Conservation (phyloP, 2,888 invertebrate genomes). For the Lasioglossum figueresi region DNA sequence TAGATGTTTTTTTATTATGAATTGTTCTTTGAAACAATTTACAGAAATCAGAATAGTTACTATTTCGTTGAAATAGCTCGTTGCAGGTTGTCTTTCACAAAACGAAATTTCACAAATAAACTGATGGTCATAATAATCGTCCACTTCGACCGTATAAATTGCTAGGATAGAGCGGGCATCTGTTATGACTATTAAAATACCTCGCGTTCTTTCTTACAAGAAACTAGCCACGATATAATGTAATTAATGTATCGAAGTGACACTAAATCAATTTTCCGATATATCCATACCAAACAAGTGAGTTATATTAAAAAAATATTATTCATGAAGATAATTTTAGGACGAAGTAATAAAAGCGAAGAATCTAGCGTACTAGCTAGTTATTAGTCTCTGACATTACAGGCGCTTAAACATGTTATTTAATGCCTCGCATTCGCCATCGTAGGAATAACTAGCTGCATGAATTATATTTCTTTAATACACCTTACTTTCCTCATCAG, state of each 20-base stretch:
- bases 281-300: background rate
- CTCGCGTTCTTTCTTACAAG: background rate
- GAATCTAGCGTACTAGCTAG: background rate
- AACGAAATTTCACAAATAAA: background rate
- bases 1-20: background rate
- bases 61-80: background rate
- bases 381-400: background rate
- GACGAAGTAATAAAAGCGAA: background rate
- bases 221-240: background rate
- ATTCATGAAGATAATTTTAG: background rate
- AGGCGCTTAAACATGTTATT: slow-evolving; percentile 1
- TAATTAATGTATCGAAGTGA: background rate
- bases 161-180: background rate
- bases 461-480: background rate
- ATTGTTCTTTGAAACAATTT: background rate
- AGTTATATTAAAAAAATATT: background rate
- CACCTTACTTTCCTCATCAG: background rate
- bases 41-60: background rate
- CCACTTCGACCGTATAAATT: background rate
- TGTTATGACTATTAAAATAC: background rate
- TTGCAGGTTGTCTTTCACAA: background rate
- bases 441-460: background rate
- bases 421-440: background rate
- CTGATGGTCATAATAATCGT: background rate
- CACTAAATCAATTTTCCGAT: background rate